A percentile compares a stretch with the other conserved stretches of the same genome.
These are phyloP conservation scores for Aphis gossypii DNA, from an alignment of 1,140 invertebrate genomes.

Conservation along the genomic window DNA sequence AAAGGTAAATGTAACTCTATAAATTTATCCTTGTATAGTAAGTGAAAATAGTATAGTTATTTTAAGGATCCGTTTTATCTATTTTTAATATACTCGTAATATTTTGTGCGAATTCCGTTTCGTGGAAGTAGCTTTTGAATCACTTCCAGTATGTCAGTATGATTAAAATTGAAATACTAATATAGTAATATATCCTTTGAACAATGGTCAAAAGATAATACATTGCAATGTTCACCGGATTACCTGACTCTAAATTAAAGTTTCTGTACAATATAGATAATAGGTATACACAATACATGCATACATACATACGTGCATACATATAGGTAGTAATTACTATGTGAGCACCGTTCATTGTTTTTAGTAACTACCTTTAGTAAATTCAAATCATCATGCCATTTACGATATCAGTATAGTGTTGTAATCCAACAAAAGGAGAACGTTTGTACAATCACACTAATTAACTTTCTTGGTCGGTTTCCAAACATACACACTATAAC, in stretches of 20 bases:
- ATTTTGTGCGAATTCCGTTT: background rate
- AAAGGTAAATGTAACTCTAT: background rate
- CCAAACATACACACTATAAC: background rate
- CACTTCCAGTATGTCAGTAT: background rate
- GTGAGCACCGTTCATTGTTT: background rate
- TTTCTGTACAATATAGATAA: background rate
- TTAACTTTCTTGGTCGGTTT: slow-evolving; percentile 17
- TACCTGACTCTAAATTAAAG: background rate
- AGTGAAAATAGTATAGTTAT: background rate
- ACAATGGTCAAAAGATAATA: background rate
- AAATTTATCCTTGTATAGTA: background rate
- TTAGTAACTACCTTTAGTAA: slow-evolving; percentile 20
- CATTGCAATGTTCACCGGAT: background rate
- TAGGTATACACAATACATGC: background rate
- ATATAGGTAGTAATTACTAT: background rate
- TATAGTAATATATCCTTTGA: background rate
- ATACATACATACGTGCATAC: background rate
- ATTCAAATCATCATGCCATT: background rate
- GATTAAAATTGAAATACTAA: background rate
- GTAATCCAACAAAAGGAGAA: background rate
- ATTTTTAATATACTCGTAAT: background rate
- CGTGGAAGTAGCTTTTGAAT: background rate
- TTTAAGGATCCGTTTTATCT: background rate
- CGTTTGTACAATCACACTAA: slow-evolving; percentile 15
- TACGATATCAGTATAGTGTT: background rate